These are phyloP conservation scores for Mormyrops boulengeri DNA, from an alignment of 2,797 vertebrate species.

Conservation along the genomic window DNA sequence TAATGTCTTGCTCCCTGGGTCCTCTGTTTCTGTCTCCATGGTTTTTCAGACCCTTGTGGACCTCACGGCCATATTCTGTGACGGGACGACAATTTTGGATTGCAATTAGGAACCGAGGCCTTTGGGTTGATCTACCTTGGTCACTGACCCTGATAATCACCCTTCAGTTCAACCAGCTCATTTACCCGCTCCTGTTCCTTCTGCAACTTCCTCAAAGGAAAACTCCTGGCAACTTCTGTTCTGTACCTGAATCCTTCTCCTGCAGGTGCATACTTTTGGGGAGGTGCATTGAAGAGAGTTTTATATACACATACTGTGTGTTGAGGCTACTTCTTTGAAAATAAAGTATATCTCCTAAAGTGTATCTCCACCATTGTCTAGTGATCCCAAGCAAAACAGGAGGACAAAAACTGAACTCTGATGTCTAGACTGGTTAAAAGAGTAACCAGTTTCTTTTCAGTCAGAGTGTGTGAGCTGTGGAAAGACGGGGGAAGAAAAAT, in stretches of 20 bases:
- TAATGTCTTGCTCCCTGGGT: background rate
- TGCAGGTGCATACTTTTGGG: background rate
- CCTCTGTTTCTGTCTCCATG: background rate
- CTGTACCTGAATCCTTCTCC: background rate
- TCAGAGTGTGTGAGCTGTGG: background rate
- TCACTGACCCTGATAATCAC: background rate
- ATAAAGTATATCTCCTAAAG: background rate
- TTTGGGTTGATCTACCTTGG: background rate
- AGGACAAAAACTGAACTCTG: background rate
- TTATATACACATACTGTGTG: background rate
- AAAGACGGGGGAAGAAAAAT: background rate
- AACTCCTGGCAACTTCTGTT: background rate
- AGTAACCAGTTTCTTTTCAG: background rate
- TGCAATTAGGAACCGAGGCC: background rate
- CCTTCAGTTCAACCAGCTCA: background rate
- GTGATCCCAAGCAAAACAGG: background rate
- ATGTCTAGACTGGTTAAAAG: background rate
- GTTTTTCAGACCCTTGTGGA: background rate
- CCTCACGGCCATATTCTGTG: background rate
- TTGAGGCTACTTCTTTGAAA: background rate
- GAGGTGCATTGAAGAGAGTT: background rate
- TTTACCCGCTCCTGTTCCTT: background rate
- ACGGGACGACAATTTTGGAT: background rate
- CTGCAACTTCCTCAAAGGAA: background rate
- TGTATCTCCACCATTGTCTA: background rate